phyloP scores from a whole-genome alignment of 2,888 invertebrate species.

The Microctonus hyperodae region DNA sequence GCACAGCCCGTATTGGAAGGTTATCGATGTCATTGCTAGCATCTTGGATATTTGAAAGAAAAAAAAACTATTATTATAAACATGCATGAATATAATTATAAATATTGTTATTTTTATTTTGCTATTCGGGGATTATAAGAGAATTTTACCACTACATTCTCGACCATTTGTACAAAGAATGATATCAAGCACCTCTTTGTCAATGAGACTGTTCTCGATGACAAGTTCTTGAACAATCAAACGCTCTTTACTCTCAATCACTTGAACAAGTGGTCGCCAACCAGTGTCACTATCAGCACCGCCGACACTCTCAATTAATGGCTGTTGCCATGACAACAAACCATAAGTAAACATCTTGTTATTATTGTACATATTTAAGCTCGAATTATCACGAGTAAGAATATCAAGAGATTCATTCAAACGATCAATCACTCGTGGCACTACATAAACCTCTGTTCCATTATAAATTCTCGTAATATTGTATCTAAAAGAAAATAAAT shows the following conservation, averaged over 20 bases:
- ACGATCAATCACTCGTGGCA: slow-evolving; percentile 48
- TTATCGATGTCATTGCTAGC: slow-evolving; percentile 41
- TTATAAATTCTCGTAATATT: slow-evolving; percentile 53
- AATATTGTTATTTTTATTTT: not conserved
- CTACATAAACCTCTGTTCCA: slow-evolving; percentile 48
- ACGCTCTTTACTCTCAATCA: slow-evolving; percentile 59
- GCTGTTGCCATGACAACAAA: slow-evolving; percentile 48
- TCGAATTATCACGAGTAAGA: slow-evolving; percentile 48
- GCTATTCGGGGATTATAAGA: not conserved
- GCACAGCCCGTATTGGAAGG: slow-evolving; percentile 55
- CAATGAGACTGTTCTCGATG: slow-evolving; percentile 44
- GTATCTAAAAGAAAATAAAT: slow-evolving; percentile 51
- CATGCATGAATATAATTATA: not conserved
- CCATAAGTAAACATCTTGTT: slow-evolving; percentile 59
- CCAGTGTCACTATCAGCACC: slow-evolving; percentile 51
- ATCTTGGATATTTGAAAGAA: slow-evolving; percentile 6
- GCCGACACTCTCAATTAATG: not conserved
- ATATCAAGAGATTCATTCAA: slow-evolving; percentile 54
- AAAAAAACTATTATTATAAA: not conserved
- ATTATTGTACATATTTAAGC: slow-evolving; percentile 49
- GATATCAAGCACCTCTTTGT: slow-evolving; percentile 45
- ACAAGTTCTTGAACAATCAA: slow-evolving; percentile 44
- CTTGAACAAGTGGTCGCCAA: slow-evolving; percentile 64
- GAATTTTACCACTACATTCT: slow-evolving; percentile 59
- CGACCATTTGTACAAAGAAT: slow-evolving; percentile 48